Conservation (phyloP, 2,113 vertebrate species). For the Saguinus midas region DNA sequence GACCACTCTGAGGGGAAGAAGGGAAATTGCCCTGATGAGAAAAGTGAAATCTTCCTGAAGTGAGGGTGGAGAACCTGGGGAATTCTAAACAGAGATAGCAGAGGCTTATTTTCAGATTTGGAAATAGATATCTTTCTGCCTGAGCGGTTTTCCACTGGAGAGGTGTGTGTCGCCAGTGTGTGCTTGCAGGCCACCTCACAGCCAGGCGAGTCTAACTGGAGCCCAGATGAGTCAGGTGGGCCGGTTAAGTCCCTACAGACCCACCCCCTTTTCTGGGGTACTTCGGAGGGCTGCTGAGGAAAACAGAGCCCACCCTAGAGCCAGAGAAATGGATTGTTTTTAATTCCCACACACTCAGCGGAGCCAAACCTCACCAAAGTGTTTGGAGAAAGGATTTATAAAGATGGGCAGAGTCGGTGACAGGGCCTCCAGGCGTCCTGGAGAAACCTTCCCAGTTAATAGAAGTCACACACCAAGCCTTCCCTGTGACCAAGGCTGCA, state of each 20-base stretch:
- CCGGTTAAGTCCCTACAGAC: constrained; percentile 31
- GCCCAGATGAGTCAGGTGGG: constrained; percentile 13
- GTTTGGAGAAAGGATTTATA: background rate
- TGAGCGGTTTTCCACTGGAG: background rate
- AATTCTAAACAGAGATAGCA: background rate
- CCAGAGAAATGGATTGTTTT: background rate
- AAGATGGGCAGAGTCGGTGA: background rate
- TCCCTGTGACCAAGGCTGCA: too few species aligned
- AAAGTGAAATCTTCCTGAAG: constrained; percentile 8
- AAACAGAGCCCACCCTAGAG: background rate
- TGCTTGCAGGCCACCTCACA: background rate
- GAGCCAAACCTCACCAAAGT: background rate
- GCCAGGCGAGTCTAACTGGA: background rate
- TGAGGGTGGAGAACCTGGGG: background rate
- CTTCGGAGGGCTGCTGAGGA: background rate
- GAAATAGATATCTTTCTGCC: constrained; percentile 42
- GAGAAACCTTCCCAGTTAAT: background rate
- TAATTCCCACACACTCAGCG: background rate
- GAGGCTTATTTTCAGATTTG: constrained; percentile 15
- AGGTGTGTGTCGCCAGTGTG: background rate
- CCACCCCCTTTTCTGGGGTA: background rate
- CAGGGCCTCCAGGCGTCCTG: background rate
- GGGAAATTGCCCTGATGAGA: background rate
- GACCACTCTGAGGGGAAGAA: background rate
- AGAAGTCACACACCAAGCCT: background rate